These are phyloP conservation scores for Anthoptus insignis DNA, from an alignment of 2,888 invertebrate species.

Conservation along the genomic window DNA sequence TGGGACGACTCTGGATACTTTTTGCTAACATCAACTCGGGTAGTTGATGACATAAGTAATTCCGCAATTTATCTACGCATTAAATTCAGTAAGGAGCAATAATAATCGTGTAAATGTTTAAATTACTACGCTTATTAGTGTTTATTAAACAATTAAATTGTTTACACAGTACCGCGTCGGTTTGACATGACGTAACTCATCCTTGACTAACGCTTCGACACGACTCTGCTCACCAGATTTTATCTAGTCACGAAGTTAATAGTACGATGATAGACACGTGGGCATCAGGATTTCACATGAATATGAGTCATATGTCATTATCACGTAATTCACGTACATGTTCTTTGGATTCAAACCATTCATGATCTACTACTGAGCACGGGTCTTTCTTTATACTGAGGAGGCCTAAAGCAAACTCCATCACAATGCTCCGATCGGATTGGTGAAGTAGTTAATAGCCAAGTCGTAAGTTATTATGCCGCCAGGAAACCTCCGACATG, in stretches of 20 bases:
- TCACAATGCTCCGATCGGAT: too few relatives aligned
- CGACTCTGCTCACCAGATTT: background rate
- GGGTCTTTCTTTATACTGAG: too few relatives aligned
- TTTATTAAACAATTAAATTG: conserved; percentile 12
- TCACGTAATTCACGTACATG: background rate
- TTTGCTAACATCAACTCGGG: too few relatives aligned
- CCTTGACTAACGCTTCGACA: background rate
- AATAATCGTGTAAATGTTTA: background rate
- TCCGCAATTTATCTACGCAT: background rate
- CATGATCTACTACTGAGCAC: too few relatives aligned
- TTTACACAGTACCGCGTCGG: conserved; percentile 13
- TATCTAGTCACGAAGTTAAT: background rate
- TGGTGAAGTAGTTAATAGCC: too few relatives aligned
- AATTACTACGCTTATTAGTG: background rate
- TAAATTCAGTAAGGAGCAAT: conserved; percentile 1
- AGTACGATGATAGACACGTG: background rate
- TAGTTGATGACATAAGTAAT: too few relatives aligned
- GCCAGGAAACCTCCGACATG: too few relatives aligned
- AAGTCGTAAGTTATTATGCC: too few relatives aligned
- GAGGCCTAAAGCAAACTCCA: too few relatives aligned
- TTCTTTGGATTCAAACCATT: too few relatives aligned
- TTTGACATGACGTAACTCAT: conserved; percentile 4
- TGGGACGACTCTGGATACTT: too few relatives aligned
- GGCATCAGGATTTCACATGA: background rate
- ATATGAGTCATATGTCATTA: background rate